Evolutionary conservation across 2,113 vertebrate species (phyloP).

Genomic region (Ramphastos sulfuratus): DNA sequence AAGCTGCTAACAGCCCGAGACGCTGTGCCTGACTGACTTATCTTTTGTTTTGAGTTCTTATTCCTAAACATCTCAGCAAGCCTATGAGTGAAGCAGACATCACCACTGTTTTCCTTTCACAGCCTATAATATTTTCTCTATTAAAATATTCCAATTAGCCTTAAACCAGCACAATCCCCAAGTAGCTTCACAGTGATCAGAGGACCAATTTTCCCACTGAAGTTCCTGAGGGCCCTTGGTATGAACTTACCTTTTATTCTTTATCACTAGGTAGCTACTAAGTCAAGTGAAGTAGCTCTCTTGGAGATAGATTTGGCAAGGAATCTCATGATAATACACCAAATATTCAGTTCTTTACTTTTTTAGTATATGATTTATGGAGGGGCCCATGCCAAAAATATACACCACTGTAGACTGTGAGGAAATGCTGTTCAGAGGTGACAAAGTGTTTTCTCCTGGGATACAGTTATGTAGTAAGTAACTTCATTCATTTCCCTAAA

Average conservation of each 20-base stretch:
- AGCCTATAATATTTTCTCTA: too few species aligned
- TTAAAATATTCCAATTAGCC: too few species aligned
- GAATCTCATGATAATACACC: slow-evolving; percentile 5
- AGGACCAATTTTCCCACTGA: not conserved
- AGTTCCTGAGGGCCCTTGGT: not conserved
- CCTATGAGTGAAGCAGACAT: too few species aligned
- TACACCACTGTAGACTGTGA: not conserved
- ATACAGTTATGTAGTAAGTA: not conserved
- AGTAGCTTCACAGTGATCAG: not conserved
- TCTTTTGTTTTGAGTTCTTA: too few species aligned
- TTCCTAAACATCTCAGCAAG: too few species aligned
- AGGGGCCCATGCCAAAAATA: not conserved
- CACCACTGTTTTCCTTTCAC: too few species aligned
- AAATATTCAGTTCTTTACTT: not conserved
- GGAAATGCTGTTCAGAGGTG: not conserved
- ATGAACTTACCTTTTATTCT: slow-evolving; percentile 17
- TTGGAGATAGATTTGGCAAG: not conserved
- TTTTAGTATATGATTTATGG: slow-evolving; percentile 4
- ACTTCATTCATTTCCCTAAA: not conserved
- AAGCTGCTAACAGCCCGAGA: too few species aligned
- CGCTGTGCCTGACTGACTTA: too few species aligned
- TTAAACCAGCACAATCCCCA: too few species aligned
- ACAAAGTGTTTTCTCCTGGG: not conserved
- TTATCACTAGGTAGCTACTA: not conserved
- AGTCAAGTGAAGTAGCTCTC: not conserved